These are phyloP conservation scores for Nycticorax nycticorax DNA, from an alignment of 2,113 vertebrate species.

Conservation along the genomic window DNA sequence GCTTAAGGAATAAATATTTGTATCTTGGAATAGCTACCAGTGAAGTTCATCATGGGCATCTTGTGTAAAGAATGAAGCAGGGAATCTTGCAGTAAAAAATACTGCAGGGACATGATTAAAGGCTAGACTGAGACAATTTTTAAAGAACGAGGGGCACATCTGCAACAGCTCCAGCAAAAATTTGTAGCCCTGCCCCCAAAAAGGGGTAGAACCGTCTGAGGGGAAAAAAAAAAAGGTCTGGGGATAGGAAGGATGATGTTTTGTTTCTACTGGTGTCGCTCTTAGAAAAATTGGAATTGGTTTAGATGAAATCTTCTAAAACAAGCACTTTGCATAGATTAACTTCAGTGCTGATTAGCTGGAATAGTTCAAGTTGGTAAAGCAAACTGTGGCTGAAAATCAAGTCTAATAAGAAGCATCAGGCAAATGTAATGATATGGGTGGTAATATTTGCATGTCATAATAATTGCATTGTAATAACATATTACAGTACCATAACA, in stretches of 20 bases:
- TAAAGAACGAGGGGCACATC: accelerated
- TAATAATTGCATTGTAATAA: not conserved
- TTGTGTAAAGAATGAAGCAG: not conserved
- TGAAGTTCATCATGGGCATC: not conserved
- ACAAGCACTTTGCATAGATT: not conserved
- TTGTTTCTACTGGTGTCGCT: not conserved
- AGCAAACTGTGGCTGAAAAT: not conserved
- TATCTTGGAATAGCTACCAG: not conserved
- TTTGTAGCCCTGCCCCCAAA: not conserved
- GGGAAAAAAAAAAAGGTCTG: not conserved
- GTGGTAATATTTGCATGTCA: not conserved
- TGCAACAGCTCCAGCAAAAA: not conserved
- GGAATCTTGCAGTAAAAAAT: not conserved
- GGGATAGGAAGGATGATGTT: not conserved
- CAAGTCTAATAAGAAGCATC: not conserved
- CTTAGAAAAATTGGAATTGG: not conserved
- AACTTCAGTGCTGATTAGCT: not conserved
- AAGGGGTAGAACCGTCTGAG: not conserved
- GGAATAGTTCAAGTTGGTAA: not conserved
- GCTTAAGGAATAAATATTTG: not conserved
- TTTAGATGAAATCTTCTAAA: not conserved
- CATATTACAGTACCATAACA: not conserved
- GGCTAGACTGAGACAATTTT: not conserved
- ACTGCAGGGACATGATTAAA: not conserved
- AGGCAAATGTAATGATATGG: not conserved